Evolutionary conservation across 2,888 invertebrate species (phyloP), one percentile per base, ranked within the genome.

Genomic region (Baccha elongata): DNA sequence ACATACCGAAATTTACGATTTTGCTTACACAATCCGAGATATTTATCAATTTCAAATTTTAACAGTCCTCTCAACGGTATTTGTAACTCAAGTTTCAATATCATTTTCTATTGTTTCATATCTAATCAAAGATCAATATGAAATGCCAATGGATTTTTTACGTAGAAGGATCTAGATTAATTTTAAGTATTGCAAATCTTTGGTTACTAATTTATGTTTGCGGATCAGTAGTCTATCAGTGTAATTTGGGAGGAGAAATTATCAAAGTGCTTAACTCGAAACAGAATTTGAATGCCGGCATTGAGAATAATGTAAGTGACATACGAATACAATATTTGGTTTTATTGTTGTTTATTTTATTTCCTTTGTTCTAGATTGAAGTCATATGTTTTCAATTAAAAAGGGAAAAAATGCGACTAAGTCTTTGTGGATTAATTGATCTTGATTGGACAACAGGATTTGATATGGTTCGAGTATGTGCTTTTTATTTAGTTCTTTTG

Each of bases 401-500:
- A 17, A 21, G 73, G 2, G 68, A 79, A 11, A 55, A 62, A 42
- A 8, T 79, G 48, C 53, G 10, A 0, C 11, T 73, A 2, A 60
- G 13, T 1, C 23, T 79, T 19, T 62, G 73, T 13, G 79, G 79
- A 13, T 10, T 79, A 13, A 11, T 68, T 4, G 62, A 73, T 10
- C 8, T 79, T 7, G 40, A 68, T 29, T 68, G 72, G 79, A 48
- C 2, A 0, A 79, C 79, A 3, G 73, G 67, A 19, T 79, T 32
- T 21, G 2, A 19, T 0, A 21, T 73, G 35, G 13, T 55, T 3
- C 62, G 15, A 10, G 53, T 52, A n/a, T 60, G 53, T 26, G 6
- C 7, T 0, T 3, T 53, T 10, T 48, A 73, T 8, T 32, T 79
- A 8, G 10, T 79, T 23, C 19, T 73, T 4, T 35, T 79, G 1